Base-by-base conservation (phyloP, 2,113 vertebrate genomes). In the Heterotis niloticus region DNA sequence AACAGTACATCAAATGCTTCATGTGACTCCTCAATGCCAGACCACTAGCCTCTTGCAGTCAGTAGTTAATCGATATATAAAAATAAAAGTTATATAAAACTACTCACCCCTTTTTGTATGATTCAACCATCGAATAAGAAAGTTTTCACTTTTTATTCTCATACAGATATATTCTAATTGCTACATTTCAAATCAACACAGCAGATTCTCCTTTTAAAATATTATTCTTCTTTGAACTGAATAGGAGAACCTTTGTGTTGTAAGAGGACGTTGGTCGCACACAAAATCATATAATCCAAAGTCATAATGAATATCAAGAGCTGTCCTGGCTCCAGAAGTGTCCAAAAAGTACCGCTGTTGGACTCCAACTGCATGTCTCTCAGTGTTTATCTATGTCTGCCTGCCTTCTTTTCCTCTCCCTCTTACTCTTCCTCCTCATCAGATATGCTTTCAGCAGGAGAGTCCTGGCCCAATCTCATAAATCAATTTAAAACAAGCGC, bases 401-500 rank as follows among this genome's bases (percentile, higher is more conserved):
- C 26, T 74, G 51, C 57, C 71, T 74, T 57, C 71, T 26, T 26
- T 24, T 10, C 34, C 26, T 44, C 7, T 54, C 71, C 34, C 34
- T 44, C n/a, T n/a, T n/a, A n/a, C n/a, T n/a, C 34, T 5, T 74
- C 71, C 54, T 73, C 51, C 51, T 74, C 52, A 17, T 74, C 71
- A 57, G 51, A 56, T 74, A 59, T 13, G 11, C 29, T 5, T 24
- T 12, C 44, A 56, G 52, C 34, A 44, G 52, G n/a, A 54, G 18
- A 73, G 44, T 74, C 23, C 71, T 74, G 54, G 71, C 13, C 16
- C 7, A 74, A 57, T 57, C 26, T 62, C 74, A 75, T 60, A 75
- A 75, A 75, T 78, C 76, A 78, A 28, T 54, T 66, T 66, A 67
- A 78, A 54, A 56, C 23, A 16, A 78, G 26, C 17, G 52, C 59